phyloP scores from a whole-genome alignment of 2,888 invertebrate genomes.

The Nephrotoma flavescens region DNA sequence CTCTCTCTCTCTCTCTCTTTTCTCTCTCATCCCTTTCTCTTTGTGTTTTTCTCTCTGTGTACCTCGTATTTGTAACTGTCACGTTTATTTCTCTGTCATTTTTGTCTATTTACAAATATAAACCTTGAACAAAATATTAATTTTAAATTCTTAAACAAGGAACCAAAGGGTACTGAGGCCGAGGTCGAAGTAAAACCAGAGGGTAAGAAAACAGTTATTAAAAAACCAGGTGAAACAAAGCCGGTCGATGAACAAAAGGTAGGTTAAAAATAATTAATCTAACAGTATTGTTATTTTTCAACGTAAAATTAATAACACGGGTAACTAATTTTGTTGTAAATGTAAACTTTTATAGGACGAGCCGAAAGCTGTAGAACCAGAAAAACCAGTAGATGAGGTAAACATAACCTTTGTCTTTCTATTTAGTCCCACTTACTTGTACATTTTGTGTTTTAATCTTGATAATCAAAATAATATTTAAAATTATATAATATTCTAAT shows the following conservation, averaged over 20 bases:
- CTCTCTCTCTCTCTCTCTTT: neutral
- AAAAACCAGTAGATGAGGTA: conserved; percentile 8
- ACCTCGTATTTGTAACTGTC: too few relatives aligned
- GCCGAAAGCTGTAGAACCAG: conserved; percentile 3
- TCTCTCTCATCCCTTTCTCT: neutral
- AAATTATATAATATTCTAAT: neutral
- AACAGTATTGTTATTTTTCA: neutral
- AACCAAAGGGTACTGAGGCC: neutral
- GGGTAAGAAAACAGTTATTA: neutral
- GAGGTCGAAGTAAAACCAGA: neutral
- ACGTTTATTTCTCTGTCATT: too few relatives aligned
- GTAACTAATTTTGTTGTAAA: neutral
- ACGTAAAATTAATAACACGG: neutral
- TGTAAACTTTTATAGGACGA: neutral
- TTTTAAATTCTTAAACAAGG: neutral
- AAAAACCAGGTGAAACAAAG: neutral
- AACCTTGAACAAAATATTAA: neutral
- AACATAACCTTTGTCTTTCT: neutral
- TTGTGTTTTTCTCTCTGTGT: neutral
- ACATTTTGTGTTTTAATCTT: neutral
- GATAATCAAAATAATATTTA: neutral
- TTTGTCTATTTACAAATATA: neutral
- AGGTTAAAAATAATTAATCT: neutral
- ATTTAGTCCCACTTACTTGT: neutral
- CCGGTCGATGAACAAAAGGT: neutral